Evolutionary conservation across 2,888 invertebrate genomes (phyloP), one percentile per base, ranked within the genome.

Genomic region (Spicauda simplicius): DNA sequence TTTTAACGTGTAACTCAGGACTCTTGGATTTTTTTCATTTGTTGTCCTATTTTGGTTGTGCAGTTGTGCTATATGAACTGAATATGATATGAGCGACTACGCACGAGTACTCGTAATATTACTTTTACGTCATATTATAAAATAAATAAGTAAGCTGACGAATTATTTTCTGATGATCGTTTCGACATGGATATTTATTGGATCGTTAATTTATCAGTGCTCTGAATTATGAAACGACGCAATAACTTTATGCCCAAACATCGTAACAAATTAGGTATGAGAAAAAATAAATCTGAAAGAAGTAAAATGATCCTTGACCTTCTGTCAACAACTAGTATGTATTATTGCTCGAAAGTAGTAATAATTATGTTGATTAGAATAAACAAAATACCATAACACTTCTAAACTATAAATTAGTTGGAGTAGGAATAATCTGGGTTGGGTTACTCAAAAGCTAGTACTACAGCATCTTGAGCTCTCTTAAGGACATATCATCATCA

Each of bases 31-130:
- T 12, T 37, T 33, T 20, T 64, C 33, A 37, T 52, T 57, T 30
- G 12, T 6, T n/a, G 16, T 3, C 18, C 48, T 59, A 20, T 59
- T n/a, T 59, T 48, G 11, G 10, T 33, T 53, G 37, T 16, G 53
- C 41, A 25, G 14, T 30, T 54, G 59, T 65, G 65, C 30, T 59
- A 54, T 58, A 65, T 54, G 18, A 19, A 53, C 58, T 59, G 45
- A 25, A 53, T 59, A 18, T 19, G 18, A 45, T 20, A 57, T 20
- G 57, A 37, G 41, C 48, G 48, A 48, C 48, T 16, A 48, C 57
- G 25, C 25, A 25, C 25, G 25, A 25, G 25, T 25, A 25, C 25
- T 25, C 25, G 25, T 25, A 25, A 25, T 25, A 25, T 37, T 18
- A 45, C 7, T 58, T 20, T 41, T 57, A 48, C 48, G 16, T 2